These are phyloP conservation scores for Cuniculus paca DNA, from an alignment of 2,797 vertebrate species.

Conservation along the genomic window DNA sequence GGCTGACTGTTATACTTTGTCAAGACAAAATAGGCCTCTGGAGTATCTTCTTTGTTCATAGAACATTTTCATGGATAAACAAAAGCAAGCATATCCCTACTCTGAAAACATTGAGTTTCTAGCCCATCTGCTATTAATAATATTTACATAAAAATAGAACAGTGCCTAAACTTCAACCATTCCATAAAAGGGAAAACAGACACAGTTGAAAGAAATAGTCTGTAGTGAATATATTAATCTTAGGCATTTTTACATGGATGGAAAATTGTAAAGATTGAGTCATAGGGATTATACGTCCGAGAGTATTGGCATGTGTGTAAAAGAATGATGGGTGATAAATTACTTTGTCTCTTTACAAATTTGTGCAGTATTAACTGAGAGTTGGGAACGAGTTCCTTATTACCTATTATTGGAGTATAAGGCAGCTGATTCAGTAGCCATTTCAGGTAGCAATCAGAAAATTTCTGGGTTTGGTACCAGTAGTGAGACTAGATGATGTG, in stretches of 20 bases:
- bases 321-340: neutral
- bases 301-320: neutral
- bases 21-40: constrained; percentile 5
- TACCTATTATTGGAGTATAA: neutral
- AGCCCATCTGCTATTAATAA: constrained; percentile 26
- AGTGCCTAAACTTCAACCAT: constrained; percentile 43
- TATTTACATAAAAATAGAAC: constrained; percentile 39
- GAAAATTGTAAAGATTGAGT: constrained; percentile 35
- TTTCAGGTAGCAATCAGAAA: neutral
- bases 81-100: neutral
- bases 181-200: constrained; percentile 35
- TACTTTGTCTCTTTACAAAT: neutral
- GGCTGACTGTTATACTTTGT: neutral
- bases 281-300: neutral
- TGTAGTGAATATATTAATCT: constrained; percentile 16
- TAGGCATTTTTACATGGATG: constrained; percentile 18
- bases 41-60: neutral
- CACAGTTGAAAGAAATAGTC: constrained; percentile 43
- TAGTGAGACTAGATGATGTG: neutral
- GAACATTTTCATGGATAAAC: constrained; percentile 48
- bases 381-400: neutral
- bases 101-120: neutral
- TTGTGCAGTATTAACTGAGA: neutral
- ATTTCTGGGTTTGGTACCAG: neutral
- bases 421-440: neutral